These are phyloP conservation scores for Andinoacara biseriatus DNA, from an alignment of 2,113 vertebrate species.

Conservation along the genomic window DNA sequence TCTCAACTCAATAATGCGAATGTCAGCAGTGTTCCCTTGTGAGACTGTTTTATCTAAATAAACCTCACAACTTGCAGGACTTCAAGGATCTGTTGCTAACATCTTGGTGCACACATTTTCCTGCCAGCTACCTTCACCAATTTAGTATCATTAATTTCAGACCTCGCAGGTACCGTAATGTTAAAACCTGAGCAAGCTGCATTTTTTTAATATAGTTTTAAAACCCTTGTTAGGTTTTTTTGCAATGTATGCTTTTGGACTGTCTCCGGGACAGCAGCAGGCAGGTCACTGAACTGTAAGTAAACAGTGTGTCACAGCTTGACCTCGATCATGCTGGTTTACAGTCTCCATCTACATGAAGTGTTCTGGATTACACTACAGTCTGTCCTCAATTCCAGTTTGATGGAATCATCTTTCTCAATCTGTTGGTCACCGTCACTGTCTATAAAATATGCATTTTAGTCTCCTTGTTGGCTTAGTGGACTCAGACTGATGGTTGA, in stretches of 20 bases:
- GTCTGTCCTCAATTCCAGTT: background rate
- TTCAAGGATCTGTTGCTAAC: no score
- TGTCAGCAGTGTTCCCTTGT: background rate
- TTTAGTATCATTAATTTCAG: no score
- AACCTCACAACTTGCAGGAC: accelerated
- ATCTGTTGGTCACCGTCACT: background rate
- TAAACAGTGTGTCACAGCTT: background rate
- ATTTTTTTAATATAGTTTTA: no score
- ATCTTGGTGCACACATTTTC: no score
- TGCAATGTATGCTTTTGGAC: no score
- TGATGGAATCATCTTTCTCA: background rate
- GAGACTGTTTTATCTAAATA: background rate
- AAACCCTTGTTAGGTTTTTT: no score
- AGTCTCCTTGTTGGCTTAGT: background rate
- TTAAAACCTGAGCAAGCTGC: no score
- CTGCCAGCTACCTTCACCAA: no score
- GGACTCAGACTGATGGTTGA: background rate
- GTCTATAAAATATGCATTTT: background rate
- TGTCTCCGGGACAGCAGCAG: no score
- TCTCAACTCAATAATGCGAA: background rate
- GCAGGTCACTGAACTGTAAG: background rate
- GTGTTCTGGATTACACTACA: background rate
- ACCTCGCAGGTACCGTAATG: no score
- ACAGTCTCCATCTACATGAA: background rate
- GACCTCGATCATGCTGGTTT: background rate